Evolutionary conservation across 2,113 vertebrate species (phyloP), one percentile per base, ranked within the genome.

Genomic region (Pluvianellus socialis): DNA sequence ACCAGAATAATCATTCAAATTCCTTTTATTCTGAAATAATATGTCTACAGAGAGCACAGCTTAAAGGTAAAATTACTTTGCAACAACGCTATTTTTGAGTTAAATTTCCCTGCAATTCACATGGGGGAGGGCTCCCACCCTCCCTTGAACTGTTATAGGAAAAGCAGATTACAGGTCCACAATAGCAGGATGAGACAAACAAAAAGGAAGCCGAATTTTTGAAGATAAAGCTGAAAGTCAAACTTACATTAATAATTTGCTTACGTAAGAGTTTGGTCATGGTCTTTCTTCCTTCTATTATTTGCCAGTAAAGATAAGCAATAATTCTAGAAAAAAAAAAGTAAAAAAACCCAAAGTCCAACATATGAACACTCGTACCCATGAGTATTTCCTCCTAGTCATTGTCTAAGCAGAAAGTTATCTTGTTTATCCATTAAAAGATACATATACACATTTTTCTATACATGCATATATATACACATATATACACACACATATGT

Each of bases 231-330:
- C 26, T 53, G 47, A 32, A 63, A 76, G 75, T 71, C 45, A 88
- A 81, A 98, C 99, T 99, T 98, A 99, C 99, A n/a, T 99, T 99
- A 21, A 96, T 58, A 67, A 99, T 99, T 94, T 99, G 99, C 79
- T 99, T 90, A 33, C 19, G 96, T 58, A 99, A 97, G 16, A 96
- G 95, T 86, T 74, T 86, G 75, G 97, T 98, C 93, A 98, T 98
- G 44, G 98, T 95, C 97, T 98, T 99, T 94, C 99, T 99, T 86
- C 98, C 99, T 87, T 98, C 94, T 93, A 97, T 98, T 92, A 99
- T 97, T 98, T 99, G 97, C 98, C 98, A 99, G 97, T 99, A 98
- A 91, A 99, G 90, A 85, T 99, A 99, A 67, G 98, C 98, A 88
- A 99, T 72, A 82, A 99, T 96, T 67, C 99, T 99, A 92, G 79